Percentiles rank a stretch among this genome's conserved stretches.
These are phyloP conservation scores for Cotesia congregata DNA, from an alignment of 2,888 invertebrate species.

Conservation along the genomic window DNA sequence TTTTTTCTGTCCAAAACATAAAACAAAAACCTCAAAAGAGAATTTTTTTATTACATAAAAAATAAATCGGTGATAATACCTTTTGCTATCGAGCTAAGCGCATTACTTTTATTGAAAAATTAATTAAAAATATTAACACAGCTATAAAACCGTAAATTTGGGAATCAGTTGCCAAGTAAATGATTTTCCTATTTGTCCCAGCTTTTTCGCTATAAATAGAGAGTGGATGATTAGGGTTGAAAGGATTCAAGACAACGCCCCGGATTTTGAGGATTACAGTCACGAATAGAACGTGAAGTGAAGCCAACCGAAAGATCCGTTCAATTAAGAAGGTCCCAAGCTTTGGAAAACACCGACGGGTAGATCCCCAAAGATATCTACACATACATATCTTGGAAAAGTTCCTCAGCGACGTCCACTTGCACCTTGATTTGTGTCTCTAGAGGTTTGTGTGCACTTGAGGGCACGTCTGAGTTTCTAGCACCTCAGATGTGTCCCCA, in stretches of 20 bases:
- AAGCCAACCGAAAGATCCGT: slow-evolving; percentile 37
- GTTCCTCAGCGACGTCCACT: slow-evolving; percentile 28
- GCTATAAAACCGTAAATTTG: background rate
- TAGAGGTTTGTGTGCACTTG: slow-evolving; percentile 9
- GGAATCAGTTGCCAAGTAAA: background rate
- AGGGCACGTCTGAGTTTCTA: slow-evolving; percentile 20
- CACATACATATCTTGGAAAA: slow-evolving; percentile 9
- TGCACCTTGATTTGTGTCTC: slow-evolving; percentile 45
- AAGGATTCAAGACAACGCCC: slow-evolving; percentile 35
- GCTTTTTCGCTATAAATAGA: background rate
- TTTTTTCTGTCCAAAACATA: too few relatives aligned
- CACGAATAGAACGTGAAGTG: slow-evolving; percentile 31
- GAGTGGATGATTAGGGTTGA: slow-evolving; percentile 18
- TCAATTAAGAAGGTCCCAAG: slow-evolving; percentile 45
- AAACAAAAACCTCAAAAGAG: too few relatives aligned
- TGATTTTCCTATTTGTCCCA: background rate
- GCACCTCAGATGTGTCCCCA: slow-evolving; percentile 26
- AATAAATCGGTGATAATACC: too few relatives aligned
- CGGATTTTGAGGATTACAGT: slow-evolving; percentile 31
- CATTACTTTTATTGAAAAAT: slow-evolving; percentile 2
- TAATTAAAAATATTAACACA: background rate
- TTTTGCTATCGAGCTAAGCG: too few relatives aligned
- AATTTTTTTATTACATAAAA: too few relatives aligned
- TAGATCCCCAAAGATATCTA: slow-evolving; percentile 15
- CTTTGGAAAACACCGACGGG: slow-evolving; percentile 4